Percentiles rank a stretch among this genome's conserved stretches.
These are phyloP conservation scores for Dendrocopos noguchii DNA, from an alignment of 2,113 vertebrate species.

Conservation along the genomic window DNA sequence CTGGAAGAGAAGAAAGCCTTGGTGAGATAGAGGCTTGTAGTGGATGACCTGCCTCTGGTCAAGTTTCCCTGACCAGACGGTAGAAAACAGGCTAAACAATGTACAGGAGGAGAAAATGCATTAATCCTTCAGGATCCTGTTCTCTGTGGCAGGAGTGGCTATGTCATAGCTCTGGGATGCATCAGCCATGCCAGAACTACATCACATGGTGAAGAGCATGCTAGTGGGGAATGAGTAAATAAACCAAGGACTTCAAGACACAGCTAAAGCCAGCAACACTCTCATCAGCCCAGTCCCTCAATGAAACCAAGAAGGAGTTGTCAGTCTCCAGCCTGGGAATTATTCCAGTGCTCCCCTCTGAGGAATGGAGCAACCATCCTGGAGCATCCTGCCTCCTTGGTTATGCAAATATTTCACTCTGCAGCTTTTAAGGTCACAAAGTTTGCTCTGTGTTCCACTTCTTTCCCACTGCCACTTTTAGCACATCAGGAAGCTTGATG, in stretches of 20 bases:
- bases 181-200: neutral
- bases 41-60: neutral
- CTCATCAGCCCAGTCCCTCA: neutral
- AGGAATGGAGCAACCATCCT: neutral
- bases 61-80: neutral
- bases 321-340: neutral
- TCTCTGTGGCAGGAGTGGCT: neutral
- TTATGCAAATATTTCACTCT: neutral
- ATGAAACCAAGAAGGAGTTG: neutral
- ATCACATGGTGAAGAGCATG: neutral
- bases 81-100: neutral
- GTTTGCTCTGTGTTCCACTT: neutral
- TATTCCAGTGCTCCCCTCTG: fast-evolving
- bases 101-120: neutral
- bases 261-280: neutral
- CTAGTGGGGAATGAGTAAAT: neutral
- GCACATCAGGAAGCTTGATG: neutral
- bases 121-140: neutral
- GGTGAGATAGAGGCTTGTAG: neutral
- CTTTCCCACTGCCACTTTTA: neutral
- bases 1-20: conserved; percentile 68
- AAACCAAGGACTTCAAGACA: neutral
- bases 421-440: neutral
- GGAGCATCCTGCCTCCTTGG: neutral
- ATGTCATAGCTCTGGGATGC: neutral